Base-by-base conservation (phyloP, 1,140 invertebrate genomes). In the Pogonomyrmex barbatus region DNA sequence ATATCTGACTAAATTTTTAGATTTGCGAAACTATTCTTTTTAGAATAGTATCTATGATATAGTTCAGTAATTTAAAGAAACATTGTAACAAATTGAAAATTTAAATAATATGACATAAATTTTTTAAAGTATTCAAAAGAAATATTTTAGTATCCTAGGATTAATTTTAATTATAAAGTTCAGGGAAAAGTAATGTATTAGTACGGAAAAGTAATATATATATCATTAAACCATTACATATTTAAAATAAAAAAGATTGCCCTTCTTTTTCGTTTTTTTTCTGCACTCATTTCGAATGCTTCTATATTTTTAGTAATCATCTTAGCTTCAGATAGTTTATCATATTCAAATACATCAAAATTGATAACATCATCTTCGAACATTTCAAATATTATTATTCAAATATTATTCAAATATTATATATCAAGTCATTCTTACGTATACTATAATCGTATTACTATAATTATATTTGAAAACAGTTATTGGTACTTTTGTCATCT, bases 391-490 rank as follows among this genome's bases (percentile, higher is more conserved):
- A 94, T 92, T 52, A 94, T 88, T 90, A n/a, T 67, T 94, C 91
- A 1, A 95, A 42, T 10, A 94, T 92, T 52, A 94, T n/a, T n/a
- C n/a, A n/a, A n/a, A n/a, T n/a, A n/a, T n/a, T n/a, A n/a, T n/a
- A n/a, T n/a, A n/a, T n/a, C n/a, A 95, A 87, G 42, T 95, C 94
- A 62, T 93, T 94, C 81, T 92, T 94, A 33, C 91, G 92, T 0
- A 93, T 94, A 24, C 24, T 24, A 24, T 24, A 24, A 24, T 24
- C 24, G 24, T 24, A 24, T 24, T 24, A 24, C 24, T 24, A 67
- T 91, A 93, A 71, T 95, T 94, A 42, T 94, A 95, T 91, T 95
- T 95, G 60, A 95, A 95, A n/a, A 95, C 76, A 10, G 93, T 93
- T 84, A 94, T 92, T 14, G 94, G 94, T 4, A 91, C 88, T 65